phyloP scores from a whole-genome alignment of 1,140 invertebrate genomes.

The Chionoecetes opilio region DNA sequence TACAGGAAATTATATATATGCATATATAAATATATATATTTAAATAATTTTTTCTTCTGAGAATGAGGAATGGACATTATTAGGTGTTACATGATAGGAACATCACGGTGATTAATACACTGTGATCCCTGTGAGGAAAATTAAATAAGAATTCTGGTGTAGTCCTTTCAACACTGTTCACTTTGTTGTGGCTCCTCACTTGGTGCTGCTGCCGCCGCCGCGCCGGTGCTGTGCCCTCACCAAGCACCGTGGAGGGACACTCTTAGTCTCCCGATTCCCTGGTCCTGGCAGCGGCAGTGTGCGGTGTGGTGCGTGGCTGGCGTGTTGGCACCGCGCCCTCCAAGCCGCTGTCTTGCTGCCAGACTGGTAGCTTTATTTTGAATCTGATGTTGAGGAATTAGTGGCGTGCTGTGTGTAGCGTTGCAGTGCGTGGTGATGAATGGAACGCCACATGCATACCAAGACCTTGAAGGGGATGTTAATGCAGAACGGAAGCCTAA shows the following conservation, averaged over 20 bases:
- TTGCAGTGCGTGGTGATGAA: neutral
- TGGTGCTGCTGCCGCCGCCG: neutral
- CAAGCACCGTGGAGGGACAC: neutral
- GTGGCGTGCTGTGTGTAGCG: neutral
- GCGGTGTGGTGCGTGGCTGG: neutral
- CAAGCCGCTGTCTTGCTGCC: neutral
- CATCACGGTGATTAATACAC: conserved; percentile 19
- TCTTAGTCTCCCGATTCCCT: neutral
- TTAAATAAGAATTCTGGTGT: neutral
- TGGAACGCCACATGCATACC: neutral
- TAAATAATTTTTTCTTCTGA: conserved; percentile 9
- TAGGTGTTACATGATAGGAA: neutral
- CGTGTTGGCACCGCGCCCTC: neutral
- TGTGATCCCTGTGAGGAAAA: neutral
- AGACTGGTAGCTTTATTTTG: conserved; percentile 20
- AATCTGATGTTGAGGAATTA: neutral
- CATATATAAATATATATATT: neutral
- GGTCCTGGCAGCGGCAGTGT: neutral
- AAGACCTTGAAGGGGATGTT: neutral
- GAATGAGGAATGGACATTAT: conserved; percentile 20
- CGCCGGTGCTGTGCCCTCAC: neutral
- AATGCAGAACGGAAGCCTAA: neutral
- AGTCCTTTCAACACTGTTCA: neutral
- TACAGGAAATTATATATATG: conserved; percentile 33
- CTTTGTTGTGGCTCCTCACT: conserved; percentile 13